These are phyloP conservation scores for Vespertilio murinus DNA, from an alignment of 2,797 vertebrate genomes.

Conservation along the genomic window DNA sequence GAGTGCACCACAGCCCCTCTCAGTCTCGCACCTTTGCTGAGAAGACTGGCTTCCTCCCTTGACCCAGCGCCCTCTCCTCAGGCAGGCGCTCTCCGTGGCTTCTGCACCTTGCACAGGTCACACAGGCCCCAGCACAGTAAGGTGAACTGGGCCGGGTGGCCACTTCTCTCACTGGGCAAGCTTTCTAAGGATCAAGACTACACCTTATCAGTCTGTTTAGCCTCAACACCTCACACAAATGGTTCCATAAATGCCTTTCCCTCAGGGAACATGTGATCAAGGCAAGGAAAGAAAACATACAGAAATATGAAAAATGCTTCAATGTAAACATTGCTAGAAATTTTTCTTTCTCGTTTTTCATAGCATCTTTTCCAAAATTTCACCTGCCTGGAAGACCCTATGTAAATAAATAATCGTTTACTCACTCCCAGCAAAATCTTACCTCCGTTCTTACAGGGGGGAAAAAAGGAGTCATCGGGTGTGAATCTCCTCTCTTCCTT, in stretches of 20 bases:
- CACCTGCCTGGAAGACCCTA: neutral
- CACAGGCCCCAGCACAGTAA: neutral
- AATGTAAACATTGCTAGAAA: neutral
- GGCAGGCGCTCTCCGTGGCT: fast-evolving
- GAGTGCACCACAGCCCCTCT: no score
- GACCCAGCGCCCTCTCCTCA: neutral
- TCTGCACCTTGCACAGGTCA: neutral
- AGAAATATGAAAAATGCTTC: neutral
- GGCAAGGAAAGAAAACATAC: neutral
- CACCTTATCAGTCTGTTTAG: neutral
- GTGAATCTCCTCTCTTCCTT: neutral
- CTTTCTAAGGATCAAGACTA: neutral
- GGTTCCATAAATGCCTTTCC: neutral
- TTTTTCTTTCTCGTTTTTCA: neutral
- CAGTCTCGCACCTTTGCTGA: neutral
- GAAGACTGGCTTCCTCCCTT: neutral
- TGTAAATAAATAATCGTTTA: neutral
- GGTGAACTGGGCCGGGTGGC: fast-evolving
- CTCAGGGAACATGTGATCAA: neutral
- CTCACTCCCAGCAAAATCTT: neutral
- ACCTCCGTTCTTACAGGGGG: neutral
- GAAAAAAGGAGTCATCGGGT: neutral
- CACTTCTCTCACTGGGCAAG: neutral
- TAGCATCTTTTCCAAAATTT: neutral
- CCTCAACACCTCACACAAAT: neutral